Evolutionary conservation across 2,113 vertebrate genomes (phyloP).

Genomic region (Panthera leo): DNA sequence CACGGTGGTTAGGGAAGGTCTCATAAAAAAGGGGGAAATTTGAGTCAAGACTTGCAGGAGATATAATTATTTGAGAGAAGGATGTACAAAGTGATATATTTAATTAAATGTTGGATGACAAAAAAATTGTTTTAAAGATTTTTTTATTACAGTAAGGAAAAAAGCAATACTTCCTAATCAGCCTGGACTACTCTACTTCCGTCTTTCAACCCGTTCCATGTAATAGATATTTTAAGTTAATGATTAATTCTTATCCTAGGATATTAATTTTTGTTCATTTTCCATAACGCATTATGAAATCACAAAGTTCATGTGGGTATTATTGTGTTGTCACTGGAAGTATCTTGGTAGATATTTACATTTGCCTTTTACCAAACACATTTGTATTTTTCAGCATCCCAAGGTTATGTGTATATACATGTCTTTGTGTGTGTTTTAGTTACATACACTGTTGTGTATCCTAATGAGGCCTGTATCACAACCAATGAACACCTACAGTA

Average conservation of each 20-base stretch:
- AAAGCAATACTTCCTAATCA: neutral
- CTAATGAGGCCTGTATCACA: constrained; percentile 77
- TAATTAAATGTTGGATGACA: neutral
- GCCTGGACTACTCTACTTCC: neutral
- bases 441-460: constrained; percentile 70
- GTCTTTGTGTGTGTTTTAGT: neutral
- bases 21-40: neutral
- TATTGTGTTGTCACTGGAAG: neutral
- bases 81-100: neutral
- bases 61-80: neutral
- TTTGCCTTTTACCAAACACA: constrained; percentile 66
- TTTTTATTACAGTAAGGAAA: neutral
- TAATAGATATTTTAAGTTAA: neutral
- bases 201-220: neutral
- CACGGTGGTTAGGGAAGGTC: neutral
- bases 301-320: neutral
- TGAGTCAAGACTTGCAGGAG: neutral
- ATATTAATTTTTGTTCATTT: constrained; percentile 6
- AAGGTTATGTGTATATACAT: neutral
- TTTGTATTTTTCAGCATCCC: constrained; percentile 63
- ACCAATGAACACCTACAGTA: constrained; percentile 78
- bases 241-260: neutral
- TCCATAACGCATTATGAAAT: neutral
- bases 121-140: neutral
- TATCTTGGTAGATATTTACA: constrained; percentile 35